Evolutionary conservation across 2,888 invertebrate species (phyloP), one percentile per base, ranked within the genome.

Genomic region (Abscondita cerata): DNA sequence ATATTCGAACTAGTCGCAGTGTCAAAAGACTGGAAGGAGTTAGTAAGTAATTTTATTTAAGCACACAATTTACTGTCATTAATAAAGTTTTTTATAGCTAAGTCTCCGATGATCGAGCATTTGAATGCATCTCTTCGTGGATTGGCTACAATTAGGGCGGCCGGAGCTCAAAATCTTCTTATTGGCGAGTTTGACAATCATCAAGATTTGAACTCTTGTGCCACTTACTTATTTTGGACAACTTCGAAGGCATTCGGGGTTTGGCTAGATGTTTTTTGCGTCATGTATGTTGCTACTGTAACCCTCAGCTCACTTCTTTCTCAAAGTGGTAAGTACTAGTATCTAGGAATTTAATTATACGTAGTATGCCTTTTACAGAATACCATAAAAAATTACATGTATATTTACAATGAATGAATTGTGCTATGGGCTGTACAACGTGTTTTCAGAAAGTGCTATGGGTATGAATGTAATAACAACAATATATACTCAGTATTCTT

Each of bases 31-130:
- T 90, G 64, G 90, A 90, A 75, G 89, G 89, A 69, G 87, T 88
- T 59, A 86, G 89, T 88, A 79, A 82, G 85, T 25, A 4, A 4
- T 25, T 81, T 64, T 25, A 25, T 25, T 25, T 25, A 4, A 4
- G 6, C 6, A 25, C 2, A 4, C 2, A 25, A 25, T 2, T 25
- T 25, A 25, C n/a, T n/a, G n/a, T 25, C 2, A 25, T 6, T 2
- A 25, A 25, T 25, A 25, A 4, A n/a, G n/a, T 48, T 66, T 62
- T 36, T 72, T 75, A 40, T 81, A 92, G 93, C 89, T 83, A 80
- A 83, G 85, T 90, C 89, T 72, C 91, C 92, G 1, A 86, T 92
- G 0, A 91, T 89, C 76, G 85, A 86, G 1, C 91, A 91, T 72
- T 78, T 91, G 47, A 89, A 86, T 69, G 86, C 89, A n/a, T 86